These are phyloP conservation scores for Anguilla obscura DNA, from an alignment of 2,797 vertebrate species.

Conservation along the genomic window DNA sequence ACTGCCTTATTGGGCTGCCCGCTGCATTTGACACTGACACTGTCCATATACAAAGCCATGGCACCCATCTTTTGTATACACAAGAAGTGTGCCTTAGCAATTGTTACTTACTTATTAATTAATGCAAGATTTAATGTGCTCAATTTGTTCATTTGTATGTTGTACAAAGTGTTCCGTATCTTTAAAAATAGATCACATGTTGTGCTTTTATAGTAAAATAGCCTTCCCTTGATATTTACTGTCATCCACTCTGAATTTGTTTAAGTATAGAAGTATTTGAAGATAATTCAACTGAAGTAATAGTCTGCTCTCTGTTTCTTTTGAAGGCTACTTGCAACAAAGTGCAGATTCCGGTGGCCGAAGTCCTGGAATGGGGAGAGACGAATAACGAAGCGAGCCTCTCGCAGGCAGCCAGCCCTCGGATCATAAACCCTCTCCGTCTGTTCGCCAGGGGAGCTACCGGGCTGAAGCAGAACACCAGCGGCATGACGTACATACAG, in stretches of 20 bases:
- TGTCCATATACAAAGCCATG: no score
- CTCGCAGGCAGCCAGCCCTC: constrained; percentile 80
- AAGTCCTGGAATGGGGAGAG: constrained; percentile 86
- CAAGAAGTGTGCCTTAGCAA: no score
- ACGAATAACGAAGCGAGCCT: constrained; percentile 78
- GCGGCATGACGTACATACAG: constrained; percentile 84
- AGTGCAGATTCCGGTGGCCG: constrained; percentile 69
- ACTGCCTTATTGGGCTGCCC: no score
- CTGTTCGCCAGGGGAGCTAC: constrained; percentile 89
- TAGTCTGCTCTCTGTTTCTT: constrained; percentile 52
- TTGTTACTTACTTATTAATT: no score
- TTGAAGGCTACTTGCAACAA: constrained; percentile 83
- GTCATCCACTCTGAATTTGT: constrained; percentile 38
- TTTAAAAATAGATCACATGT: not conserved
- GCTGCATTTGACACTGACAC: no score
- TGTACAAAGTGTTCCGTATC: not conserved
- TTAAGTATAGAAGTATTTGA: not conserved
- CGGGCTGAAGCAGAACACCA: constrained; percentile 78
- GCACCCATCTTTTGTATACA: no score
- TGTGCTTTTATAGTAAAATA: not conserved
- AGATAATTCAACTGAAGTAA: constrained; percentile 31
- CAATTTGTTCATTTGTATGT: not conserved
- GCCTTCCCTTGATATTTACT: not conserved
- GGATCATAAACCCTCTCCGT: constrained; percentile 87
- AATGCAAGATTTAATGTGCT: not conserved